phyloP scores from a whole-genome alignment of 2,113 vertebrate species.

The Carassius auratus region DNA sequence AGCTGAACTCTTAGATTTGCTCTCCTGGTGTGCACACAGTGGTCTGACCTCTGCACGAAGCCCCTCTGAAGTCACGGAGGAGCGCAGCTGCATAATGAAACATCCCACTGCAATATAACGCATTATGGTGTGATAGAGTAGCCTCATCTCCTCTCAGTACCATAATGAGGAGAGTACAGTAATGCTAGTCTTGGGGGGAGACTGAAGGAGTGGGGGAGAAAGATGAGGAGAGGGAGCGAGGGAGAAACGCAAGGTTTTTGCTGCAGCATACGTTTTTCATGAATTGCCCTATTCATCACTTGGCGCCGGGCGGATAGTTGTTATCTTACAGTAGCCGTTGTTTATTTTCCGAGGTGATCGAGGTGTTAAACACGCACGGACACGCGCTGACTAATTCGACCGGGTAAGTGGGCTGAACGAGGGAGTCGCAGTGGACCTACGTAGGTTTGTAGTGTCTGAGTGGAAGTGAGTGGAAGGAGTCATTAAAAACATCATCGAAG shows the following conservation, averaged over 20 bases:
- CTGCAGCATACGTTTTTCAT: conserved; percentile 62
- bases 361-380: conserved; percentile 60
- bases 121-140: conserved; percentile 47
- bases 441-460: conserved; percentile 64
- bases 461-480: conserved; percentile 6
- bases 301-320: conserved; percentile 39
- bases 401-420: not conserved
- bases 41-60: not conserved
- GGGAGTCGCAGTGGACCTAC: not conserved
- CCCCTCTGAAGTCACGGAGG: not conserved
- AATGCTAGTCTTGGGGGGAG: conserved; percentile 53
- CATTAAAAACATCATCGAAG: conserved; percentile 38
- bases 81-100: conserved; percentile 22
- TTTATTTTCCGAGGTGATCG: conserved; percentile 53
- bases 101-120: conserved; percentile 34
- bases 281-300: conserved; percentile 59
- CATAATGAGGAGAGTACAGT: conserved; percentile 52
- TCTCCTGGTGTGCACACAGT: not conserved
- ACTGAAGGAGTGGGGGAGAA: conserved; percentile 38
- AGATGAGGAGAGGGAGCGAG: conserved; percentile 44
- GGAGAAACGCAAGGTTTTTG: conserved; percentile 49
- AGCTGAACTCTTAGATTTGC: not conserved
- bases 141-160: conserved; percentile 34
- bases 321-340: conserved; percentile 54
- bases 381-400: conserved; percentile 17